Evolutionary conservation across 2,113 vertebrate genomes (phyloP).

Genomic region (Coregonus clupeaformis): DNA sequence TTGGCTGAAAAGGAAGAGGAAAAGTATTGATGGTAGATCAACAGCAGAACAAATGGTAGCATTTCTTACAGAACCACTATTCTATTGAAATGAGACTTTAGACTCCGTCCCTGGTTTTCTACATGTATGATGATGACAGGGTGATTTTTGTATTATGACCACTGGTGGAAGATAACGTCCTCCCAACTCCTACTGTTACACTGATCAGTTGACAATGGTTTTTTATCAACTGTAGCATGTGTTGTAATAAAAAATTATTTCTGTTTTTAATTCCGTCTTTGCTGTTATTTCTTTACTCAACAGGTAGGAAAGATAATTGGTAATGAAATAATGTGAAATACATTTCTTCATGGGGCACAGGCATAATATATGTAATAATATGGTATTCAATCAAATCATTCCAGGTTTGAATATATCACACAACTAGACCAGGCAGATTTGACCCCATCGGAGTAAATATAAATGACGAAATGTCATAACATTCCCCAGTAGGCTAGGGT

Average conservation of each 20-base stretch:
- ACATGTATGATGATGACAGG: slow-evolving; percentile 5
- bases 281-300: background rate
- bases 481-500: background rate
- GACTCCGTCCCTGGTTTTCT: slow-evolving; percentile 26
- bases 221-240: slow-evolving; percentile 60
- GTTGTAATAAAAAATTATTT: slow-evolving; percentile 60
- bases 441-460: background rate
- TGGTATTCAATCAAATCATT: background rate
- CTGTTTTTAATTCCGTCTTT: slow-evolving; percentile 46
- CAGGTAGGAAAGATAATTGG: background rate
- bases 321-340: background rate
- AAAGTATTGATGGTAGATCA: background rate
- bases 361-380: too few species aligned
- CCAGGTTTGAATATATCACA: background rate
- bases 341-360: too few species aligned
- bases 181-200: slow-evolving; percentile 34
- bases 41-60: background rate
- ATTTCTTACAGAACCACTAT: background rate
- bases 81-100: background rate
- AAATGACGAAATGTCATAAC: background rate
- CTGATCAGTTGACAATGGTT: slow-evolving; percentile 32
- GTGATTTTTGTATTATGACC: slow-evolving; percentile 45
- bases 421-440: background rate
- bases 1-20: background rate
- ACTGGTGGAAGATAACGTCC: background rate